A percentile compares a stretch with the other conserved stretches of the same genome.
phyloP scores from a whole-genome alignment of 2,113 vertebrate species.

The Nestor notabilis region DNA sequence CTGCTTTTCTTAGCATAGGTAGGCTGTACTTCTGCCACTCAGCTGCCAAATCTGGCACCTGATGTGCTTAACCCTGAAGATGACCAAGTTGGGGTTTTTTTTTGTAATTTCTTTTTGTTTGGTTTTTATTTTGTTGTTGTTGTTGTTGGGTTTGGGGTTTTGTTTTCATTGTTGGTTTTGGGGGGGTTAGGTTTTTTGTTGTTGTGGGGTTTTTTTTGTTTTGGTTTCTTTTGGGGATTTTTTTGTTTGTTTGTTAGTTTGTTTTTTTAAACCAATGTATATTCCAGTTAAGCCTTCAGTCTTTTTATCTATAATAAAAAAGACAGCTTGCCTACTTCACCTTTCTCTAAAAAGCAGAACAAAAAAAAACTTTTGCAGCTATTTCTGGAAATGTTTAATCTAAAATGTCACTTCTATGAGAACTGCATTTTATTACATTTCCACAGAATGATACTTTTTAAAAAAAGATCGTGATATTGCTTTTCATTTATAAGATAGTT shows the following conservation, averaged over 20 bases:
- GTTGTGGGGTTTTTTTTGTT: fast-evolving
- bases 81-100: fast-evolving
- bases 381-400: neutral
- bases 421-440: neutral
- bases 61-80: neutral
- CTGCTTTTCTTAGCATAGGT: neutral
- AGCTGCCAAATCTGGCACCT: fast-evolving
- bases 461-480: neutral
- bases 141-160: neutral
- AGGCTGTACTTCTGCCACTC: neutral
- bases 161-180: neutral
- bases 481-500: neutral
- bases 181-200: no score
- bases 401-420: neutral
- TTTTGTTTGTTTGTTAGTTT: fast-evolving
- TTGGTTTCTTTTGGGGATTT: neutral
- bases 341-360: neutral
- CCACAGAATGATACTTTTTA: neutral
- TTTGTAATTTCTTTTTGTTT: neutral
- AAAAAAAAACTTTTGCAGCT: neutral
- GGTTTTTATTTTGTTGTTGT: no score
- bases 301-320: neutral
- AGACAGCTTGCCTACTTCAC: neutral
- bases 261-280: neutral
- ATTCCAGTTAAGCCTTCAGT: neutral